Percentiles rank a stretch among this genome's conserved stretches.
Conservation (phyloP, 2,797 vertebrate genomes). For the Girardinus metallicus region DNA sequence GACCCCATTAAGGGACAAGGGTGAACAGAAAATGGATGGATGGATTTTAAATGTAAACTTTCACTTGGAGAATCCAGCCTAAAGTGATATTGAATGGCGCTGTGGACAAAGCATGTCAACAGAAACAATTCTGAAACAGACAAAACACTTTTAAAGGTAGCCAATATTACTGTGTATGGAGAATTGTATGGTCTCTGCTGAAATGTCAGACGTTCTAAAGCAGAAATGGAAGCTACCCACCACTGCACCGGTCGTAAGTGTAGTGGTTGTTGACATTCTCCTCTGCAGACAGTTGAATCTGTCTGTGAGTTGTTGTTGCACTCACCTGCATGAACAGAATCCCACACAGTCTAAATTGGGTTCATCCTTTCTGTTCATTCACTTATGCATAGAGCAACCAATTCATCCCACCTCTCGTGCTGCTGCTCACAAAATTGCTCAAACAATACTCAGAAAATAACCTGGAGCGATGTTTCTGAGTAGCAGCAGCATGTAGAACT, state of each 20-base stretch:
- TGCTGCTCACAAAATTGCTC: not conserved
- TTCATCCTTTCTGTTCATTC: constrained; percentile 7
- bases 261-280: constrained; percentile 23
- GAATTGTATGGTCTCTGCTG: not conserved
- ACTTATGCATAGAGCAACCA: not conserved
- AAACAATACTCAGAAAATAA: not conserved
- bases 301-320: constrained; percentile 3
- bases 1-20: no score
- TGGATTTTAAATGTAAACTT: not conserved
- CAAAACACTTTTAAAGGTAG: not conserved
- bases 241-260: no score
- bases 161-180: not conserved
- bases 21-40: no score
- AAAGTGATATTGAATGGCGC: not conserved
- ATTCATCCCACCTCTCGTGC: not conserved
- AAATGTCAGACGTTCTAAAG: not conserved
- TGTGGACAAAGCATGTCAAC: no score
- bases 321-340: not conserved
- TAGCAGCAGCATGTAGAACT: not conserved
- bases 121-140: not conserved
- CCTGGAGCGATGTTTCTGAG: not conserved
- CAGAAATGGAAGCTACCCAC: not conserved
- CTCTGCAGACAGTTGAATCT: not conserved
- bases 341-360: not conserved
- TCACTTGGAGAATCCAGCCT: not conserved